phyloP scores from a whole-genome alignment of 2,888 invertebrate species.

The Lordiphosa andalusiaca region DNA sequence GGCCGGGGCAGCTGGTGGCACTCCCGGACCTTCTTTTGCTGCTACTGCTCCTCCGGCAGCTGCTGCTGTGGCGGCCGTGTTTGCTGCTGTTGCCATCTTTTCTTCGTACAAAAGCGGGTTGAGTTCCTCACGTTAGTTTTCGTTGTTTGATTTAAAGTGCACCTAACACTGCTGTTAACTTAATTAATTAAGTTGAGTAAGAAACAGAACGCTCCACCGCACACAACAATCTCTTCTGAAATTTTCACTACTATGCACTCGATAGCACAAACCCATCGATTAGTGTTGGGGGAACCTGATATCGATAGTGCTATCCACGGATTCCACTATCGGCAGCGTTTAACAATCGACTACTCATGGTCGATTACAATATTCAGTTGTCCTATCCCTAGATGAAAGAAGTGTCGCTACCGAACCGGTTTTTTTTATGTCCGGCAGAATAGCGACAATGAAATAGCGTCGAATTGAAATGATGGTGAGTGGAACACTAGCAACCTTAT shows the following conservation, averaged over 20 bases:
- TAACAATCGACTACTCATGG: too few species aligned
- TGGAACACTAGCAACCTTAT: too few species aligned
- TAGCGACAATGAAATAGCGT: too few species aligned
- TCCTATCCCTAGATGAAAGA: too few species aligned
- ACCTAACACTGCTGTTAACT: constrained; percentile 56
- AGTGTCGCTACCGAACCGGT: too few species aligned
- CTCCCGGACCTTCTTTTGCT: constrained; percentile 67
- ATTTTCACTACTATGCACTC: constrained; percentile 13
- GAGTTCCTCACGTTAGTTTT: constrained; percentile 38
- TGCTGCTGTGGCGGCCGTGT: constrained; percentile 72
- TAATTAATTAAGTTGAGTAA: constrained; percentile 72
- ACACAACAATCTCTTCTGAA: constrained; percentile 39
- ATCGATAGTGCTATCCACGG: too few species aligned
- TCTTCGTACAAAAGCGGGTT: constrained; percentile 56
- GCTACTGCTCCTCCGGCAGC: constrained; percentile 71
- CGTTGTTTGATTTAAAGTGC: constrained; percentile 55
- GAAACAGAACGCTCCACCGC: constrained; percentile 48
- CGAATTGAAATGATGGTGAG: too few species aligned
- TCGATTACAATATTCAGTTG: too few species aligned
- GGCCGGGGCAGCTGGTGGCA: constrained; percentile 59
- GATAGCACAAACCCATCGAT: too few species aligned
- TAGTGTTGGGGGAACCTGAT: too few species aligned
- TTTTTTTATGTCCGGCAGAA: too few species aligned
- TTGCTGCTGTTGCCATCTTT: constrained; percentile 72
- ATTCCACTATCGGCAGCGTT: too few species aligned